Base-by-base conservation (phyloP, 2,888 invertebrate species). In the Machimus rusticus region DNA sequence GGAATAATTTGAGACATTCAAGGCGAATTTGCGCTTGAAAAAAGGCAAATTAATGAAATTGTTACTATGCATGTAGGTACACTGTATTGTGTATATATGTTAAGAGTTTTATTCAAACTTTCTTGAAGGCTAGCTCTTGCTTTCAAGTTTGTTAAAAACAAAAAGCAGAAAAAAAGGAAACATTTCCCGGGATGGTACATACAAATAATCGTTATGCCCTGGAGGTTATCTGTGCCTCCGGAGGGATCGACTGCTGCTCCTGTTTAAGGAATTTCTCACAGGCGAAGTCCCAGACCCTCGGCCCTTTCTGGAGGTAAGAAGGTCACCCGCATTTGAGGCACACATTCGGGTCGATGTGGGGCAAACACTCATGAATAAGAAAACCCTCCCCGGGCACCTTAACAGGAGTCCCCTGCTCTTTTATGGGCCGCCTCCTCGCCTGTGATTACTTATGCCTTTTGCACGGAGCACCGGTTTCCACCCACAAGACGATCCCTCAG, bases 241-340 rank as follows among this genome's bases (percentile, higher is more conserved):
- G 16, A 5, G 55, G 55, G 8, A 8, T 19, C 6, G 66, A 84
- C 57, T 31, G 82, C 66, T 66, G 82, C 37, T 66, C 37, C 37
- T 57, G 39, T 66, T 84, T 66, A 23, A 23, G 37, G 37, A 39
- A 84, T 57, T 66, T 84, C 82, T 57, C 55, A 55, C 57, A 46
- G 34, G 74, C 39, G n/a, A 87, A 12, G 16, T 46, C 51, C 28
- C 46, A 55, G 51, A 55, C 46, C 16, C 19, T 19, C 55, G n/a
- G 55, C 19, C 55, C 55, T 19, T n/a, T 55, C 55, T 16, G 1
- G 19, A 55, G n/a, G 55, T 55, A 46, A 55, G 37, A 82, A 87
- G 87, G 87, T 87, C 87, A 87, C 82, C 87, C 81, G 82, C 82
- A 87, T 87, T 74, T 74, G 23, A 46, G 46, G 43, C 31, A 76